phyloP scores from a whole-genome alignment of 2,888 invertebrate species.

The Daptonema setosum region DNA sequence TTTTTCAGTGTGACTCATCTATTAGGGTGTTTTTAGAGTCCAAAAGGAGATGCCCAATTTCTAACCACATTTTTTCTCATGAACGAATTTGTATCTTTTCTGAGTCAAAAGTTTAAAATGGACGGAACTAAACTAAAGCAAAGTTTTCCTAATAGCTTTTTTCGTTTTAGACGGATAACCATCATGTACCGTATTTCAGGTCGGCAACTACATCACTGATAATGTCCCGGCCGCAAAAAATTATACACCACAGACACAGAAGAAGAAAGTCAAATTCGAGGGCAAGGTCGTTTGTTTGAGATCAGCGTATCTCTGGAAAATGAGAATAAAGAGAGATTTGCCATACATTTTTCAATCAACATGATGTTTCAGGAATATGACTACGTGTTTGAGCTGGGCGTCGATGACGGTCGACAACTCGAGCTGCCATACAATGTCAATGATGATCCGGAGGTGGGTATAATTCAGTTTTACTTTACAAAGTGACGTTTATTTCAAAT shows the following conservation, averaged over 20 bases:
- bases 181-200: background rate
- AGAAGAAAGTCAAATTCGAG: background rate
- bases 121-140: too few relatives aligned
- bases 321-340: background rate
- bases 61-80: too few relatives aligned
- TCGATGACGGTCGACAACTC: constrained; percentile 64
- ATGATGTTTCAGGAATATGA: constrained; percentile 51
- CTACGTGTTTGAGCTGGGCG: constrained; percentile 81
- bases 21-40: too few relatives aligned
- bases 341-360: background rate
- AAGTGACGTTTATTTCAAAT: too few relatives aligned
- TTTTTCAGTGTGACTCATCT: constrained; percentile 48
- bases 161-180: background rate
- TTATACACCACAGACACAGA: background rate
- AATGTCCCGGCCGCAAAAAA: background rate
- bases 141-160: background rate
- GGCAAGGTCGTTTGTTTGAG: background rate
- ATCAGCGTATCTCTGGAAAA: background rate
- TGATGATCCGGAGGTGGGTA: constrained; percentile 90
- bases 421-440: constrained; percentile 70
- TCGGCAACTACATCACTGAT: background rate
- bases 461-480: too few relatives aligned
- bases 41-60: too few relatives aligned
- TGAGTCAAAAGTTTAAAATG: too few relatives aligned
- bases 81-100: too few relatives aligned